Base-by-base conservation (phyloP, 2,888 invertebrate species). In the Sarcophaga variegata region DNA sequence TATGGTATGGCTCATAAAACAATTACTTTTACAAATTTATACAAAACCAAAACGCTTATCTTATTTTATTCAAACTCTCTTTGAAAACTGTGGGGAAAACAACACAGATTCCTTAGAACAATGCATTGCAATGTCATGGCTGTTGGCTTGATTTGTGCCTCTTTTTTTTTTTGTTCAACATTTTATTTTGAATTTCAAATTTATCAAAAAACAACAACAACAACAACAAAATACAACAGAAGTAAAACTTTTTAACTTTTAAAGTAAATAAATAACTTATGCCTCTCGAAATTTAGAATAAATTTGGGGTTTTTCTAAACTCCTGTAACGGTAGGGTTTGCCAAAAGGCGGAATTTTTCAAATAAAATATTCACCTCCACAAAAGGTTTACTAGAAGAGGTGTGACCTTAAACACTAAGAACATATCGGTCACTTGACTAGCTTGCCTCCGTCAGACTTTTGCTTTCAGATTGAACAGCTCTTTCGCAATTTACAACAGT, bases 11-110 rank as follows among this genome's bases (percentile, higher is more conserved):
- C 37, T 87, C 84, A 87, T 87, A 87, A 87, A 87, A 87, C 92
- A 92, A 92, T 92, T 92, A 92, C 91, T 92, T 92, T 92, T 91
- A 92, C 92, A 92, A 92, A 92, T 92, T 92, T 92, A 92, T 92
- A 92, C 90, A 71, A 49, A 54, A 54, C 54, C 54, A 14, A 4
- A 54, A 54, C 60, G 74, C 81, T 81, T 82, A 82, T 79, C 79
- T 81, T 76, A 71, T 79, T 66, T 81, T 78, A 60, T 64, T 77
- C 37, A 60, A 10, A 54, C 47, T 25, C 45, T 67, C 64, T 69
- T 45, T 25, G 59, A 54, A 60, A 14, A 62, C 11, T 67, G 75
- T 63, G 67, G 45, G 64, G n/a, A 70, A 71, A 49, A 49, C 11
- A 49, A 20, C 45, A 64, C 27, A 72, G 17, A 75, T 64, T 70